Percentiles rank a stretch among this genome's conserved stretches.
Conservation (phyloP, 1,140 invertebrate species). For the Drosophila burlai region DNA sequence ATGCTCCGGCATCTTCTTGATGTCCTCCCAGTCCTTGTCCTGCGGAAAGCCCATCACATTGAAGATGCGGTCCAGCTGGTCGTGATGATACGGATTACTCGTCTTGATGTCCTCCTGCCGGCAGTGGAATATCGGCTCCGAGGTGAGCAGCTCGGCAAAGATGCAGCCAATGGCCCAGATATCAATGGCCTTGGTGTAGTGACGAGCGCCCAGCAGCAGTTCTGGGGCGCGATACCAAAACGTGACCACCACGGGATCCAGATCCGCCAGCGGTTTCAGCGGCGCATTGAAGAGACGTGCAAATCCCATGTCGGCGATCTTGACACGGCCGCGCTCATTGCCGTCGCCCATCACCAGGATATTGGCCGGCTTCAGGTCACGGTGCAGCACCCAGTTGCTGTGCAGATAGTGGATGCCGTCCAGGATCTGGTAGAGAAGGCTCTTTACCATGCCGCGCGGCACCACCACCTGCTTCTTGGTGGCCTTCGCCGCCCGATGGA, state of each 20-base stretch:
- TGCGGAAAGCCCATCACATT: conserved; percentile 99
- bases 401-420: conserved; percentile 99
- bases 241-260: conserved; percentile 99
- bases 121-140: conserved; percentile 99
- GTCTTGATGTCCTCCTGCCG: conserved; percentile 99
- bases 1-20: conserved; percentile 99
- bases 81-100: conserved; percentile 99
- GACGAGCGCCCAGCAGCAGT: conserved; percentile 96
- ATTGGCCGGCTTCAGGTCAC: conserved; percentile 99
- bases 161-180: conserved; percentile 99
- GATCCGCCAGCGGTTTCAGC: conserved; percentile 97
- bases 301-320: conserved; percentile 99
- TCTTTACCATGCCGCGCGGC: conserved; percentile 99
- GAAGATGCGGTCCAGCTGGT: conserved; percentile 99
- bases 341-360: conserved; percentile 99
- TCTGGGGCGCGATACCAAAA: conserved; percentile 99
- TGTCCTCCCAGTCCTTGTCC: conserved; percentile 99
- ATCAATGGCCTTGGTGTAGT: conserved; percentile 99
- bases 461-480: conserved; percentile 99
- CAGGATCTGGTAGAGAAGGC: conserved; percentile 98
- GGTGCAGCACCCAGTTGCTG: conserved; percentile 99
- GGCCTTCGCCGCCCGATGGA: conserved; percentile 98
- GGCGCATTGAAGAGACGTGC: conserved; percentile 99
- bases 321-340: conserved; percentile 97
- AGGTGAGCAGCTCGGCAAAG: conserved; percentile 98